phyloP scores from a whole-genome alignment of 1,140 invertebrate species.

The Chionoecetes opilio region DNA sequence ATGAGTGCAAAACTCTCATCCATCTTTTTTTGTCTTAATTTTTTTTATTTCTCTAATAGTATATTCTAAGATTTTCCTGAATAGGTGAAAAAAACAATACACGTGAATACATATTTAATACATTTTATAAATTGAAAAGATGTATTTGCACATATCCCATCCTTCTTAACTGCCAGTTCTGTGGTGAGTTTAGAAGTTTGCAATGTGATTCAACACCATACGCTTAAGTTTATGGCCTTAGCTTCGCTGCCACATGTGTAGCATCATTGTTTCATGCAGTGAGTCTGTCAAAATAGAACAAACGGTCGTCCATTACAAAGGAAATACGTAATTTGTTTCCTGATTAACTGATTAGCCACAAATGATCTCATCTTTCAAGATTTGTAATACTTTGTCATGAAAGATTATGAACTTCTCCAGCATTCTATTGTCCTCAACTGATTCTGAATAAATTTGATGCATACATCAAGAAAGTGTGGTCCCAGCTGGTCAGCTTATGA shows the following conservation, averaged over 20 bases:
- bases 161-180: conserved; percentile 33
- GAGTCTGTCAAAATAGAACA: conserved; percentile 54
- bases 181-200: conserved; percentile 53
- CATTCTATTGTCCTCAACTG: neutral
- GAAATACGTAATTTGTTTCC: neutral
- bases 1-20: too few species aligned
- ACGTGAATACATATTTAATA: neutral
- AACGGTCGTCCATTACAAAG: conserved; percentile 63
- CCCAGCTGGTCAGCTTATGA: neutral
- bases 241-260: conserved; percentile 61
- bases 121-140: neutral
- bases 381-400: neutral
- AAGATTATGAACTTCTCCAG: neutral
- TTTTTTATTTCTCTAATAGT: too few species aligned
- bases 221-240: conserved; percentile 79
- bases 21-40: too few species aligned
- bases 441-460: neutral
- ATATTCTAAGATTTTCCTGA: neutral
- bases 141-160: neutral
- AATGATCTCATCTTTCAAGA: neutral
- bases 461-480: too few species aligned
- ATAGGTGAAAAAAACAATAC: neutral
- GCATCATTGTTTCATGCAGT: conserved; percentile 58
- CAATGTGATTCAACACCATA: conserved; percentile 69
- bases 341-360: neutral